Evolutionary conservation across 2,113 vertebrate species (phyloP).

Genomic region (Salvelinus alpinus): DNA sequence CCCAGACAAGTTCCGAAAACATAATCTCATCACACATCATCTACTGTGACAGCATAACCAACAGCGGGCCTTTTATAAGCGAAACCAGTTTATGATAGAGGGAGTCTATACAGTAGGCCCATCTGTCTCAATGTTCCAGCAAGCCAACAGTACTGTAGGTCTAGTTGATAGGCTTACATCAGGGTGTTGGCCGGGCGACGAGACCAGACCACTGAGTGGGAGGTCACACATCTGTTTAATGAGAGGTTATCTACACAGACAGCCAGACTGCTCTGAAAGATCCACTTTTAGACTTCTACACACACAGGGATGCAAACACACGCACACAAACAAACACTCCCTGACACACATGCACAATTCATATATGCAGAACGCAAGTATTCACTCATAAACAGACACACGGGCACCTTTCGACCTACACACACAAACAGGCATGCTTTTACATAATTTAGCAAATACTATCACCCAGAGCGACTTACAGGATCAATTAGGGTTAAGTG

Average conservation of each 20-base stretch:
- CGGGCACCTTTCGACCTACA: not conserved
- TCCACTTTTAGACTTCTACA: conserved; percentile 39
- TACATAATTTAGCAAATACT: too few species aligned
- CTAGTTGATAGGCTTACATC: conserved; percentile 4
- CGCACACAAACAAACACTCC: not conserved
- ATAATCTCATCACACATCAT: not conserved
- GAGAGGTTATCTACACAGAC: conserved; percentile 41
- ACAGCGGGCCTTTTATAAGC: too few species aligned
- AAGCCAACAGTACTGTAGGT: not conserved
- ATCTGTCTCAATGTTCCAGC: not conserved
- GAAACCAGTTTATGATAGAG: too few species aligned
- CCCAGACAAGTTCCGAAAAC: not conserved
- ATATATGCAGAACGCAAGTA: not conserved
- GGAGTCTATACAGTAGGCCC: not conserved
- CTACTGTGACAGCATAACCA: not conserved
- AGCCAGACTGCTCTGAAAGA: conserved; percentile 13
- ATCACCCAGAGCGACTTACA: too few species aligned
- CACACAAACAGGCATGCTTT: not conserved
- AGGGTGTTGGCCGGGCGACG: conserved; percentile 28
- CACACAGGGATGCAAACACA: not conserved
- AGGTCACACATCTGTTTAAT: conserved; percentile 46
- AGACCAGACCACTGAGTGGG: conserved; percentile 38
- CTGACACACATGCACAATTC: not conserved
- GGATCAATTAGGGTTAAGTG: too few species aligned
- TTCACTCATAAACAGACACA: conserved; percentile 6